Evolutionary conservation across 2,888 invertebrate genomes (phyloP).

Genomic region (Tuberolachnus salignus): DNA sequence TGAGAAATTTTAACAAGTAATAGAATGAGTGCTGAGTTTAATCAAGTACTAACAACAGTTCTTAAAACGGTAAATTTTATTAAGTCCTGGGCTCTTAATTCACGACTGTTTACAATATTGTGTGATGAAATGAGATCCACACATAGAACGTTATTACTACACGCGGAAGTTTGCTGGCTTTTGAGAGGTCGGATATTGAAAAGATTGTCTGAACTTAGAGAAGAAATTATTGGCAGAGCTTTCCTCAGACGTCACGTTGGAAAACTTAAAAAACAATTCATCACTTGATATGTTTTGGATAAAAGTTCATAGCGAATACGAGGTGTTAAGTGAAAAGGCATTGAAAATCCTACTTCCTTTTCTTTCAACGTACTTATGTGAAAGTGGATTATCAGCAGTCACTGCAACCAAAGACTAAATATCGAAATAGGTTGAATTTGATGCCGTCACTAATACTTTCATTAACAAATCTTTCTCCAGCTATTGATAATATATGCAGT

Average conservation of each 20-base stretch:
- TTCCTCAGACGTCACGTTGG: neutral
- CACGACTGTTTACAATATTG: slow-evolving; percentile 54
- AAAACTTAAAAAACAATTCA: slow-evolving; percentile 12
- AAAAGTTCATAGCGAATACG: slow-evolving; percentile 6
- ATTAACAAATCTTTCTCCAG: too few species aligned
- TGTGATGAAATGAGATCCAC: slow-evolving; percentile 57
- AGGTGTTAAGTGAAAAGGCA: slow-evolving; percentile 1
- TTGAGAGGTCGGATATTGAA: too few species aligned
- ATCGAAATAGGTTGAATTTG: too few species aligned
- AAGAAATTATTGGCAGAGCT: neutral
- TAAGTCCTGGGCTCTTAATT: slow-evolving; percentile 57
- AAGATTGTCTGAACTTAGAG: too few species aligned
- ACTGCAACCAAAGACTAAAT: neutral
- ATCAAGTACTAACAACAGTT: slow-evolving; percentile 37
- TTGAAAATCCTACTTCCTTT: slow-evolving; percentile 15
- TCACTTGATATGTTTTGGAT: slow-evolving; percentile 9
- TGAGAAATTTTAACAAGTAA: slow-evolving; percentile 23
- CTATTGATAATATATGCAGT: too few species aligned
- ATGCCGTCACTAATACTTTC: too few species aligned
- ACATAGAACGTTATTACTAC: neutral
- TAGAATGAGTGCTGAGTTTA: slow-evolving; percentile 26
- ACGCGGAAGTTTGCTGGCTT: too few species aligned
- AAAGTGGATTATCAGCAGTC: slow-evolving; percentile 7
- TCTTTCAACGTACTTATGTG: slow-evolving; percentile 7
- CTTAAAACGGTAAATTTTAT: slow-evolving; percentile 56